Conservation (phyloP, 1,140 invertebrate species). For the Mya arenaria region DNA sequence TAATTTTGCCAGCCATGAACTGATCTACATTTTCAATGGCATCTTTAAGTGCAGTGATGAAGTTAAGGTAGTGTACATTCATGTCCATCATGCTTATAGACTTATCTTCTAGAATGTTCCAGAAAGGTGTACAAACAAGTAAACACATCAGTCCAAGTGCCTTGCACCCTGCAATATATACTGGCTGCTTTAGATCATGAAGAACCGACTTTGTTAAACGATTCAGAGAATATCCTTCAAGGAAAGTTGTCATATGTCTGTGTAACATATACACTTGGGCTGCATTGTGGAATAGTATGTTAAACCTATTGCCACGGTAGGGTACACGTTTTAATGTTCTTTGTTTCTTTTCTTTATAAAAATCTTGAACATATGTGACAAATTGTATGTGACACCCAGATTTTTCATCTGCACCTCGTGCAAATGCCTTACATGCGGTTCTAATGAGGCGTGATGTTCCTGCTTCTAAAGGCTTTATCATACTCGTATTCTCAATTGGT, state of each 20-base stretch:
- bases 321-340: neutral
- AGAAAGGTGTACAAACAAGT: neutral
- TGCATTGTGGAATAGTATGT: slow-evolving; percentile 51
- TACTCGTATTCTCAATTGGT: neutral
- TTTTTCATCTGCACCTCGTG: slow-evolving; percentile 5
- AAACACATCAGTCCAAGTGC: slow-evolving; percentile 21
- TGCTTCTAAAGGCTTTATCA: neutral
- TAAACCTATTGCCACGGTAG: slow-evolving; percentile 33
- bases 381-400: neutral
- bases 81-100: slow-evolving; percentile 8
- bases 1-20: too few species aligned
- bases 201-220: slow-evolving; percentile 12
- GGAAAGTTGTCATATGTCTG: slow-evolving; percentile 11
- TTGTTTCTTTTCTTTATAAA: slow-evolving; percentile 24
- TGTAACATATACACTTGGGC: slow-evolving; percentile 15
- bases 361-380: neutral
- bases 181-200: slow-evolving; percentile 11
- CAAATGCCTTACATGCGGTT: neutral
- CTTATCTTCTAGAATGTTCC: slow-evolving; percentile 20
- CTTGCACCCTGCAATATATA: slow-evolving; percentile 14
- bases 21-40: neutral
- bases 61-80: slow-evolving; percentile 18
- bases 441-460: neutral
- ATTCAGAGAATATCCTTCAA: neutral
- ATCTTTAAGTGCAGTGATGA: neutral